Evolutionary conservation across 2,797 vertebrate genomes (phyloP).

Genomic region (Argentina silus): DNA sequence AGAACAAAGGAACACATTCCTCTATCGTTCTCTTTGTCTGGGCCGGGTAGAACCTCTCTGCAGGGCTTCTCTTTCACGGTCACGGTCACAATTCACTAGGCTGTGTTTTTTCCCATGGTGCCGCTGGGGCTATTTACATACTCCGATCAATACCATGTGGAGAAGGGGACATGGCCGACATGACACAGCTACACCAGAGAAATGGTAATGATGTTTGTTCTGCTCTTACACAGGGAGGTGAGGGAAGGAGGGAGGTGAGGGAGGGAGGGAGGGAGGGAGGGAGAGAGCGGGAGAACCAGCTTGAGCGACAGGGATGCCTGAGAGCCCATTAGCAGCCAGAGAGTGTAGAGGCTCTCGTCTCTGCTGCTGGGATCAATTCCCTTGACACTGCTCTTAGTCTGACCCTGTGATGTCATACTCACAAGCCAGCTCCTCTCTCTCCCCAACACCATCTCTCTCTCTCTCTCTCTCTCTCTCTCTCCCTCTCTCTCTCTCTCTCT

Average conservation of each 20-base stretch:
- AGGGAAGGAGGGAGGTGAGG: not conserved
- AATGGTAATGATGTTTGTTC: not conserved
- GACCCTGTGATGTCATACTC: not conserved
- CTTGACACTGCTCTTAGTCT: not conserved
- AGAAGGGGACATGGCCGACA: no score
- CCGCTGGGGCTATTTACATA: no score
- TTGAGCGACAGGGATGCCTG: not conserved
- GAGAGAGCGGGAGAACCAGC: not conserved
- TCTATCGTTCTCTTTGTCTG: no score
- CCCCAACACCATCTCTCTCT: no score
- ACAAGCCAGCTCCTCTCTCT: slow-evolving; percentile 9
- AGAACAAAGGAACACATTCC: no score
- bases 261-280: not conserved
- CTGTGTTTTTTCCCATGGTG: no score
- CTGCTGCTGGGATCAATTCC: not conserved
- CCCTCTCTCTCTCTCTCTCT: no score
- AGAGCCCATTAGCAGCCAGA: not conserved
- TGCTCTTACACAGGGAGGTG: not conserved
- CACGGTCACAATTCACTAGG: no score
- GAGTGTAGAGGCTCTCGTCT: not conserved
- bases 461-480: not conserved
- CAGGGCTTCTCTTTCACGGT: no score
- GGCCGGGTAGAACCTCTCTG: no score
- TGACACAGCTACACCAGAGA: no score
- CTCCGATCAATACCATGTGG: no score